Evolutionary conservation across 30 jellyfish, hydroid and myxozoan genomes (phyloP), one percentile per base, ranked within the genome.

Genomic region (Mastigias papua): DNA sequence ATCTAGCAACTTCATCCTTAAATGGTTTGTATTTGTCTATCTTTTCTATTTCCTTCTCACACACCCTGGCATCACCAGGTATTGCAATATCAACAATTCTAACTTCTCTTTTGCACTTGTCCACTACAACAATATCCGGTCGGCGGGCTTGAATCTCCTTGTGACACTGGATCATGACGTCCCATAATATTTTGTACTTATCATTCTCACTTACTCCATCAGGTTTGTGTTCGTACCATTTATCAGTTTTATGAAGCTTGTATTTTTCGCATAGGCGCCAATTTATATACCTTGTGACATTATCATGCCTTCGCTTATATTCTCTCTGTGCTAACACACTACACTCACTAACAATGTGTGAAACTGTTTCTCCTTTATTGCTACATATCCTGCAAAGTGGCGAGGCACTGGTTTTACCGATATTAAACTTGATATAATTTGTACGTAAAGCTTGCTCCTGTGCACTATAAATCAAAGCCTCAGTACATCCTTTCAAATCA

Each of bases 221-320:
- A 33, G 76, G 88, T 25, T 49, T 77, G 80, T 28, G 77, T 73
- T 35, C 33, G 34, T 25, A 76, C 88, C 74, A 64, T 27, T 26
- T 64, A 37, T 48, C 23, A 42, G 88, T 22, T 32, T 11, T 57
- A 16, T 76, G 57, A 20, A 76, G 76, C 1, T 25, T n/a, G 6
- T 0, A 32, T n/a, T 76, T 26, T 48, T 48, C 71, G 42, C 86
- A 26, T 2, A 54, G 69, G 57, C 46, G 29, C 86, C 73, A 69
- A n/a, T 69, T 21, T 22, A 69, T 69, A 19, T 69, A 69, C 32
- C 15, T 31, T 29, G 63, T 29, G 31, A 30, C 80, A 21, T 69
- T 33, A 35, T 69, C 80, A 69, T 69, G 80, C 63, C 80, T 33
- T 25, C 63, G 30, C 20, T 35, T 22, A 27, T 73, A 34, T 49